Evolutionary conservation across 2,888 invertebrate species (phyloP).

Genomic region (Drosophila nr. fundita): DNA sequence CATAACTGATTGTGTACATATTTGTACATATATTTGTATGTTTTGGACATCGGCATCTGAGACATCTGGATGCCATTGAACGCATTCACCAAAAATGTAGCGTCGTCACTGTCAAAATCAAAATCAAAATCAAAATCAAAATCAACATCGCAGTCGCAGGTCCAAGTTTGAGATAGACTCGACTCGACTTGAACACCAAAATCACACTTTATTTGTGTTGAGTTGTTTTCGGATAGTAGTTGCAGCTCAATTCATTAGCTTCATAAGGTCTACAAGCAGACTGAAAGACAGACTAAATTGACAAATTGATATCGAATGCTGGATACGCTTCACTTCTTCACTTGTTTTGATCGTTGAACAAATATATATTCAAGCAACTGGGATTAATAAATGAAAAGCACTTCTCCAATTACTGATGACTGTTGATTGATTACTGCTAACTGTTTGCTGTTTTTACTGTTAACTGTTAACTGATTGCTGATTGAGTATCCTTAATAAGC

Average conservation of each 20-base stretch:
- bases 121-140: slow-evolving; percentile 31
- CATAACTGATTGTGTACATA: slow-evolving; percentile 4
- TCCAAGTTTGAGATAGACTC: slow-evolving; percentile 42
- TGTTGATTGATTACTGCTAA: not conserved
- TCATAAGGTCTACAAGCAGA: slow-evolving; percentile 46
- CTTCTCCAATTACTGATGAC: too few relatives aligned
- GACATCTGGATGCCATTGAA: slow-evolving; percentile 46
- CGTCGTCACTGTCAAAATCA: slow-evolving; percentile 46
- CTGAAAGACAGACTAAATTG: too few relatives aligned
- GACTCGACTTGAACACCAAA: slow-evolving; percentile 2
- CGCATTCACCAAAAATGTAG: slow-evolving; percentile 48
- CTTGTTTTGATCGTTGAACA: too few relatives aligned
- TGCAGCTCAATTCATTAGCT: slow-evolving; percentile 51
- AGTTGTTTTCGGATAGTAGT: slow-evolving; percentile 3
- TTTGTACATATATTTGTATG: not conserved
- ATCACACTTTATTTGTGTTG: not conserved
- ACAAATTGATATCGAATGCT: not conserved
- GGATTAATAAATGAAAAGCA: not conserved
- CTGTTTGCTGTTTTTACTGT: not conserved
- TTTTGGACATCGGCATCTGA: slow-evolving; percentile 5
- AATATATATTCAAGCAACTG: too few relatives aligned
- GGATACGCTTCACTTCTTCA: not conserved
- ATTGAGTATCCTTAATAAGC: too few relatives aligned
- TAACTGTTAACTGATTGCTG: too few relatives aligned
- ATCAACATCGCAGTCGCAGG: too few relatives aligned